Base-by-base conservation (phyloP, 53 echinoderm and acorn worm genomes). In the Mesocentrotus franciscanus region DNA sequence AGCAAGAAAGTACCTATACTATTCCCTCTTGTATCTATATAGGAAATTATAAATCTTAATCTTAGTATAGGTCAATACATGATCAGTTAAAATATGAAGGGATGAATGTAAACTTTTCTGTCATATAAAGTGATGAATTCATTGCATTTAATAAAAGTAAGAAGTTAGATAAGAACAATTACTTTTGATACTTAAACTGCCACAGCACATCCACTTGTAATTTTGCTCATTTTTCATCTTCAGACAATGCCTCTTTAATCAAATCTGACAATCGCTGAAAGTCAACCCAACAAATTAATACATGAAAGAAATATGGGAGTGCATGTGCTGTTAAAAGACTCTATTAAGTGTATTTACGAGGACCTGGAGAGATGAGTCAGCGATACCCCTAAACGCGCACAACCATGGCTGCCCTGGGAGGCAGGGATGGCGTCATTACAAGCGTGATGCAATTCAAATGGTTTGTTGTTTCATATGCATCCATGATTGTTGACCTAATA, bases 221-320 rank as follows among this genome's bases (percentile, higher is more conserved):
- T 20, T 10, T 64, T 64, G 64, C 16, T 64, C 17, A 20, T 81
- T 36, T 78, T 81, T 79, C 79, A 79, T 79, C 79, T 79, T 79
- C 18, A 79, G 79, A 79, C 79, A 79, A 39, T 42, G 39, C 36
- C 22, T 81, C 81, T 81, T 81, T 42, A 81, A 81, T 81, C 81
- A 36, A 7, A 20, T 3, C 81, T 81, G 81, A 81, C 81, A 81
- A 20, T 78, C 15, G 24, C 6, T 71, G 26, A 71, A 71, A 78
- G 78, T 78, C 78, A 34, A 16, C 34, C 34, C 71, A 24, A 22
- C 71, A 74, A 81, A 81, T 42, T 42, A 20, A 81, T 81, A 81
- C 36, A 16, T 17, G 42, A 12, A 81, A 74, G 29, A 39, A 42
- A 17, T 18, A 5, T 39, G 36, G 42, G 81, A 36, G 42, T 74